Evolutionary conservation across 2,888 invertebrate species (phyloP).

Genomic region (Helicoverpa assulta): DNA sequence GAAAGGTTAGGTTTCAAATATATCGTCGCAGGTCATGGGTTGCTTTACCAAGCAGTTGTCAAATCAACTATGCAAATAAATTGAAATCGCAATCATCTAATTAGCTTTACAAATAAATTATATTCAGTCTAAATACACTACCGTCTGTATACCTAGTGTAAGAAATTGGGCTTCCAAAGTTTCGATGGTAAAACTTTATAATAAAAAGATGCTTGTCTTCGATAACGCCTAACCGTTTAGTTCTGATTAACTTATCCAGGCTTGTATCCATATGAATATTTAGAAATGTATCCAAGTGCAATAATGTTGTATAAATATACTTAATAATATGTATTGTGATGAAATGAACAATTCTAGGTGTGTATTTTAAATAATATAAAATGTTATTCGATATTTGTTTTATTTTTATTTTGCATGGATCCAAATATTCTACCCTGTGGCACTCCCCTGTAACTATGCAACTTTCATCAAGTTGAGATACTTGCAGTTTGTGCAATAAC

Average conservation of each 20-base stretch:
- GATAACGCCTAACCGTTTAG: constrained; percentile 57
- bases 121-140: not conserved
- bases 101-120: not conserved
- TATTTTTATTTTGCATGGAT: constrained; percentile 60
- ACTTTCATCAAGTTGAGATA: too few relatives aligned
- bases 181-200: constrained; percentile 43
- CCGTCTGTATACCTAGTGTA: constrained; percentile 64
- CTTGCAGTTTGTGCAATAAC: too few relatives aligned
- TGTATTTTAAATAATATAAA: constrained; percentile 89
- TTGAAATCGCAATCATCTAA: not conserved
- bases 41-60: not conserved
- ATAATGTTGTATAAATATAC: constrained; percentile 86
- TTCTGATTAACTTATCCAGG: constrained; percentile 64
- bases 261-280: constrained; percentile 70
- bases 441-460: not conserved
- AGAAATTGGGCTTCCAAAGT: constrained; percentile 69
- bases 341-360: constrained; percentile 86
- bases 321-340: constrained; percentile 84
- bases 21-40: not conserved
- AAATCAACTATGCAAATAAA: not conserved
- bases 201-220: constrained; percentile 64
- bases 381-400: constrained; percentile 83
- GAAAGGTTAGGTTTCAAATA: too few relatives aligned
- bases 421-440: constrained; percentile 16
- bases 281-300: constrained; percentile 85